phyloP scores from a whole-genome alignment of 1,140 invertebrate genomes.

The Dendroctonus ponderosae region DNA sequence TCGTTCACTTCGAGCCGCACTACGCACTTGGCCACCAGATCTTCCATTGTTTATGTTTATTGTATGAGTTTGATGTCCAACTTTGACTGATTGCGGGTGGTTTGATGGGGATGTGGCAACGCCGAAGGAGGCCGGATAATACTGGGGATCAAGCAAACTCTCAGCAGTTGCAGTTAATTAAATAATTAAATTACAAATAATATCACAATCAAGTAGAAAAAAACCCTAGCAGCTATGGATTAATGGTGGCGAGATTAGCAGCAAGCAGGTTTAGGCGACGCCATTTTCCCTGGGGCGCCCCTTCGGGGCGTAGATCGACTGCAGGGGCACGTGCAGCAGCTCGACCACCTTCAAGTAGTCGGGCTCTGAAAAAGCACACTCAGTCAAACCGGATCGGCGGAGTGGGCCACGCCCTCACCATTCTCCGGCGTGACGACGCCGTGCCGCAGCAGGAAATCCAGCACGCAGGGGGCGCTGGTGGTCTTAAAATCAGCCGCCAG shows the following conservation, averaged over 20 bases:
- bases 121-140: neutral
- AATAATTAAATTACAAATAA: conserved; percentile 10
- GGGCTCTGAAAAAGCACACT: conserved; percentile 61
- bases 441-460: conserved; percentile 90
- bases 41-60: conserved; percentile 50
- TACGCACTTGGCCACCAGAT: conserved; percentile 59
- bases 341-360: conserved; percentile 82
- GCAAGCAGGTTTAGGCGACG: conserved; percentile 12
- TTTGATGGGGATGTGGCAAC: neutral
- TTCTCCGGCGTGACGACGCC: conserved; percentile 85
- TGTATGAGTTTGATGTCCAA: no score
- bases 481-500: conserved; percentile 86
- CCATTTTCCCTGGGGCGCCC: conserved; percentile 31
- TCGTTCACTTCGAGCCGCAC: conserved; percentile 59
- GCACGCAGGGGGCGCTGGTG: conserved; percentile 83
- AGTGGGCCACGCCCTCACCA: conserved; percentile 55
- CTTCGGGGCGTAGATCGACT: conserved; percentile 60
- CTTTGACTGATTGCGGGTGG: neutral
- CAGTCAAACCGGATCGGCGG: neutral
- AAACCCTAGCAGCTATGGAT: conserved; percentile 2
- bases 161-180: neutral
- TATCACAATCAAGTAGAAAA: conserved; percentile 1
- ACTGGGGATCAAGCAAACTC: neutral
- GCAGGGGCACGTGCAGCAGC: conserved; percentile 81
- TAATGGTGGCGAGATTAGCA: neutral